phyloP scores from a whole-genome alignment of 2,888 invertebrate species.

The Lacanobia wlatinum region DNA sequence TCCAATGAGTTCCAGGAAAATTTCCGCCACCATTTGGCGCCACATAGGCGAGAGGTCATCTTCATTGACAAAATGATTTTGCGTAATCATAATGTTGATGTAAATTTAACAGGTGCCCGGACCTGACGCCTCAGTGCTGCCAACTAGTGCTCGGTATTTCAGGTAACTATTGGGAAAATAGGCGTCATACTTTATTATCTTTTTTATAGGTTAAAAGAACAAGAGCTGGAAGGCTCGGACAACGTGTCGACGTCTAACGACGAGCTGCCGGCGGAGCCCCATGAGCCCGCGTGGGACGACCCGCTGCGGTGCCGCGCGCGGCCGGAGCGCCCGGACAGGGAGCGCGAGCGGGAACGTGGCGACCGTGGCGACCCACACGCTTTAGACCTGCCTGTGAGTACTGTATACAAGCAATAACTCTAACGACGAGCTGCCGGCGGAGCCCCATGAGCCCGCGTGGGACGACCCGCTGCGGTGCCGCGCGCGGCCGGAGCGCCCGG shows the following conservation, averaged over 20 bases:
- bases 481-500: conserved; percentile 22
- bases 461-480: conserved; percentile 76
- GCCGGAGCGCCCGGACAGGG: conserved; percentile 15
- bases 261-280: conserved; percentile 80
- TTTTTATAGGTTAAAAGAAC: conserved; percentile 87
- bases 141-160: too few species aligned
- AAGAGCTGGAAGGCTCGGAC: conserved; percentile 86
- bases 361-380: conserved; percentile 4
- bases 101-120: too few species aligned
- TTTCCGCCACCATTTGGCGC: too few species aligned
- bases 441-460: conserved; percentile 76
- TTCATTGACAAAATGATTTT: too few species aligned
- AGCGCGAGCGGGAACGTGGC: conserved; percentile 4
- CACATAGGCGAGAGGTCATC: too few species aligned
- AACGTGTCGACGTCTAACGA: conserved; percentile 90
- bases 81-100: too few species aligned
- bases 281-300: conserved; percentile 79
- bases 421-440: conserved; percentile 85
- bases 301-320: conserved; percentile 68
- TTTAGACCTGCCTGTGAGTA: conserved; percentile 35
- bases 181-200: too few species aligned
- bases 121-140: too few species aligned
- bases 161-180: too few species aligned
- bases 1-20: too few species aligned
- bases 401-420: conserved; percentile 72